A percentile compares a stretch with the other conserved stretches of the same genome.
Conservation (phyloP, 2,888 invertebrate species). For the Drosophila robusta region DNA sequence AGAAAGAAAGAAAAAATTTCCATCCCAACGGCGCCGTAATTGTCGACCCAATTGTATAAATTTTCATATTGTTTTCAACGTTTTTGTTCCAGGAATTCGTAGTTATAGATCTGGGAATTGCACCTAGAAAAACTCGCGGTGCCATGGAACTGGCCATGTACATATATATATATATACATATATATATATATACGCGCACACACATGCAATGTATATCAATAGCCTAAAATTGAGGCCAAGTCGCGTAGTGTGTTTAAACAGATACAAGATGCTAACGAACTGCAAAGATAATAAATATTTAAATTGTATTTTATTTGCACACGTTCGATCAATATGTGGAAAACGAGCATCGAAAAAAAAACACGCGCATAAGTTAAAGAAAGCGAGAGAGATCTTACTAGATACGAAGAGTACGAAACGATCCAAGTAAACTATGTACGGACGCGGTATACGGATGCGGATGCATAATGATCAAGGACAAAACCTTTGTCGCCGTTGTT, state of each 20-base stretch:
- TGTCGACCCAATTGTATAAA: constrained; percentile 60
- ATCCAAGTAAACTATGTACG: constrained; percentile 19
- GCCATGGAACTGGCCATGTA: constrained; percentile 1
- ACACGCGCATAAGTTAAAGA: constrained; percentile 54
- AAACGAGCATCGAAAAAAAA: constrained; percentile 40
- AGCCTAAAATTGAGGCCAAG: constrained; percentile 49
- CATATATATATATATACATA: constrained; percentile 1
- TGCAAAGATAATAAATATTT: constrained; percentile 82
- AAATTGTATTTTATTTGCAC: constrained; percentile 83
- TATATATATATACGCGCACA: neutral
- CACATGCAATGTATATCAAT: constrained; percentile 11
- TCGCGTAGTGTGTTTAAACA: constrained; percentile 58
- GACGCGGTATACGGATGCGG: constrained; percentile 45
- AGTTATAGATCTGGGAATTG: constrained; percentile 3
- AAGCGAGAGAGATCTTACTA: constrained; percentile 13
- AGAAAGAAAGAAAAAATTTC: constrained; percentile 6
- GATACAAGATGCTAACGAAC: constrained; percentile 82
- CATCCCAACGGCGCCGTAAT: constrained; percentile 41
- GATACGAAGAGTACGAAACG: constrained; percentile 4
- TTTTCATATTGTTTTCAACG: constrained; percentile 37
- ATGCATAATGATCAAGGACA: constrained; percentile 64
- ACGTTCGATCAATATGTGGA: constrained; percentile 79
- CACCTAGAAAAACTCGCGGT: constrained; percentile 7
- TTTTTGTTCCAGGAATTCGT: constrained; percentile 35
- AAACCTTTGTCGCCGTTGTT: constrained; percentile 1